Evolutionary conservation across 2,888 invertebrate species (phyloP).

Genomic region (Laspeyria flexula): DNA sequence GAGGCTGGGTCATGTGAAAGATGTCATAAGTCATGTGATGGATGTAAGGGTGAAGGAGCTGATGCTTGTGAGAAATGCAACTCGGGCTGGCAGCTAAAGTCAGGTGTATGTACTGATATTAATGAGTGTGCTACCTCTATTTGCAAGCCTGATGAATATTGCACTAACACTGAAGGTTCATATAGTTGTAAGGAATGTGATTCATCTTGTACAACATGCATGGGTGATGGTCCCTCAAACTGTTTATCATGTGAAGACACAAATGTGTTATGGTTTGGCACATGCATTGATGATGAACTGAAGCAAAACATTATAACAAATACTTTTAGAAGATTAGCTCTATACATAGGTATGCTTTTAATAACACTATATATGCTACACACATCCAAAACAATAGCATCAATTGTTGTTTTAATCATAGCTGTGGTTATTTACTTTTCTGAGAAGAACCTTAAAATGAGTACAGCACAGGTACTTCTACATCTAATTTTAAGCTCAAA

Average conservation of each 20-base stretch:
- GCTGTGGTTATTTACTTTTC: constrained; percentile 62
- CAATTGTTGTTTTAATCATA: constrained; percentile 55
- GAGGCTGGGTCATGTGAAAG: constrained; percentile 88
- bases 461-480: constrained; percentile 49
- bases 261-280: constrained; percentile 62
- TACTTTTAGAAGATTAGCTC: constrained; percentile 51
- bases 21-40: constrained; percentile 93
- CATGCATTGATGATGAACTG: constrained; percentile 61
- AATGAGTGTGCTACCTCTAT: constrained; percentile 90
- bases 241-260: constrained; percentile 90
- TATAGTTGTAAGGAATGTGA: constrained; percentile 93
- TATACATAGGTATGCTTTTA: constrained; percentile 63
- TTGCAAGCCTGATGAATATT: constrained; percentile 90
- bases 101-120: constrained; percentile 92
- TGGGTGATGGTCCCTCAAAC: constrained; percentile 94
- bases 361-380: constrained; percentile 56
- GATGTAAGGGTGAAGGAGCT: constrained; percentile 90
- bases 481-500: constrained; percentile 17
- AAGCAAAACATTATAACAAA: constrained; percentile 56
- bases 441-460: constrained; percentile 55
- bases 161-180: constrained; percentile 94
- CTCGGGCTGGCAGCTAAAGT: constrained; percentile 90
- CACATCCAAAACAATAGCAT: constrained; percentile 54
- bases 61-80: constrained; percentile 84
- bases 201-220: constrained; percentile 92